Evolutionary conservation across 2,113 vertebrate genomes (phyloP), one percentile per base, ranked within the genome.

Genomic region (Oncorhynchus masou): DNA sequence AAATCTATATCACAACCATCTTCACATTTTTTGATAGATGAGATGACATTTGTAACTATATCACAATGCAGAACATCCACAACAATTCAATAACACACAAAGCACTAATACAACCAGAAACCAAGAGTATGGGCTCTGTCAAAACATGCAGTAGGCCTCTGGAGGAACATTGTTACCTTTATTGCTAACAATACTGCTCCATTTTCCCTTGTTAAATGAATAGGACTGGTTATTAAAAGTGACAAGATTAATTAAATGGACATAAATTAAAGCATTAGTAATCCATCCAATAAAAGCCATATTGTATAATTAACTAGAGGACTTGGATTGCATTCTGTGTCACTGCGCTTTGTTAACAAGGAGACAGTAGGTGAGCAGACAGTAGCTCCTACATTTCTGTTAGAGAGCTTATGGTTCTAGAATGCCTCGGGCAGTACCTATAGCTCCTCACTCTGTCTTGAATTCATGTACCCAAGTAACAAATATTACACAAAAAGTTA

Each of bases 211-310:
- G 81, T 84, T 86, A 82, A 87, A 86, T 74, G 71, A 87, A 85
- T 83, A 74, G 84, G 80, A 75, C 75, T 71, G 72, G 77, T 87
- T 86, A 89, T 87, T 86, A 89, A 87, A 85, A 83, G 75, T 83
- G 85, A 85, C 87, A 87, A 86, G 84, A 89, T 84, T 86, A 89
- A 86, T 86, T 88, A 89, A 86, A 79, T 71, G 85, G 80, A 81
- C 81, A 82, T 85, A 85, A 88, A 86, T 89, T 84, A 84, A 87
- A 89, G 86, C 81, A 86, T 86, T 89, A 86, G 64, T 73, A 86
- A 89, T 84, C 83, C 82, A 88, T 88, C 83, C 85, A 82, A 85
- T 77, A 77, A 76, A 86, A 83, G 77, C 72, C 66, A 80, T 77
- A 79, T 74, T 51, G 60, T 83, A 75, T 86, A 86, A 88, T 89